phyloP scores from a whole-genome alignment of 2,888 invertebrate species.

The Callyntrura guangdongensis region DNA sequence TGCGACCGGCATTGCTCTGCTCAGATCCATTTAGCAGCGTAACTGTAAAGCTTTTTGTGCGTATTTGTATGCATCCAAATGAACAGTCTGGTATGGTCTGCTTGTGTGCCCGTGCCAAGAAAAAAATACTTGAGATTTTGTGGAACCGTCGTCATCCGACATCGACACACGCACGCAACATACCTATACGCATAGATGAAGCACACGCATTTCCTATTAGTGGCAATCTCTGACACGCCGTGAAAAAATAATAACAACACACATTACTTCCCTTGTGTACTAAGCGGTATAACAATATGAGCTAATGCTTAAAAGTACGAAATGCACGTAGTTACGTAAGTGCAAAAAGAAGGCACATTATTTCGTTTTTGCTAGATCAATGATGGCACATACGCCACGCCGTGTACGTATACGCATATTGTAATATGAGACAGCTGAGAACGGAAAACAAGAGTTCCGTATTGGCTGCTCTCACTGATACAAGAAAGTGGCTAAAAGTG shows the following conservation, averaged over 20 bases:
- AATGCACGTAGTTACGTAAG: too few relatives aligned
- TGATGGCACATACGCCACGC: too few relatives aligned
- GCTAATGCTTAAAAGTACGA: slow-evolving; percentile 21
- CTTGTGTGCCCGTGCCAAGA: slow-evolving; percentile 64
- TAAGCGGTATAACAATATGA: slow-evolving; percentile 20
- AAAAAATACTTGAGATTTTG: slow-evolving; percentile 52
- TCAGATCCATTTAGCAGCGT: not conserved
- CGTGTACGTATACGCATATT: not conserved
- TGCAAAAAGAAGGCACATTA: too few relatives aligned
- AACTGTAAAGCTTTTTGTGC: not conserved
- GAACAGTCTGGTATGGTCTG: not conserved
- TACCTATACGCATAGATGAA: not conserved
- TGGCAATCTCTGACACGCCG: slow-evolving; percentile 51
- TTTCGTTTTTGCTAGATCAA: too few relatives aligned
- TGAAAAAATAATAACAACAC: slow-evolving; percentile 66
- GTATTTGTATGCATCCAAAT: not conserved
- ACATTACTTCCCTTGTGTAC: not conserved
- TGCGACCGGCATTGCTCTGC: not conserved
- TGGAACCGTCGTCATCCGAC: not conserved
- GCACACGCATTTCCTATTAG: slow-evolving; percentile 59
- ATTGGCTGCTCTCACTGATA: not conserved
- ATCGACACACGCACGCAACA: not conserved
- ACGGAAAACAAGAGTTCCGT: not conserved
- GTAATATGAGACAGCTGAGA: not conserved
- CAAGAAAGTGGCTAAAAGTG: not conserved